These are phyloP conservation scores for Pomacea canaliculata DNA, from an alignment of 2,888 invertebrate genomes.

Conservation along the genomic window DNA sequence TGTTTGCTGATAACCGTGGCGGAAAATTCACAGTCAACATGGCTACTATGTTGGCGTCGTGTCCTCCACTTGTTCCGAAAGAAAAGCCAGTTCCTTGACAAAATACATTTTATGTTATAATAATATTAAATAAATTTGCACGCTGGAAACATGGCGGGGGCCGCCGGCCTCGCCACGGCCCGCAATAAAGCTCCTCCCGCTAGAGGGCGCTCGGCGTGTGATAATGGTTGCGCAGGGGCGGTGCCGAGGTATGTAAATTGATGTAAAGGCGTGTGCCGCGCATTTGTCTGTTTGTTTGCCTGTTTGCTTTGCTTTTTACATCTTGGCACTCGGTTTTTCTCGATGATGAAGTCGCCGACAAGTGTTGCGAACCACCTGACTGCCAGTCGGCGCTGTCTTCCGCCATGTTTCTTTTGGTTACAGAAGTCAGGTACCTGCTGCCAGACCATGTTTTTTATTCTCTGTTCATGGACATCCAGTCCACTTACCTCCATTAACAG, in stretches of 20 bases:
- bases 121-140: conserved; percentile 29
- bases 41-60: not conserved
- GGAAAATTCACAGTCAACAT: conserved; percentile 37
- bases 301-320: not conserved
- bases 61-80: conserved; percentile 15
- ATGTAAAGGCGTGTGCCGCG: conserved; percentile 1
- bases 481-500: too few relatives aligned
- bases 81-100: conserved; percentile 17
- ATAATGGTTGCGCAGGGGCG: not conserved
- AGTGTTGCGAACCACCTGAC: too few relatives aligned
- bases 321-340: not conserved
- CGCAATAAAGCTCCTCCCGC: conserved; percentile 10
- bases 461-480: too few relatives aligned
- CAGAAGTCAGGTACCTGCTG: too few relatives aligned
- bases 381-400: too few relatives aligned
- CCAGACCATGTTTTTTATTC: too few relatives aligned
- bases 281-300: not conserved
- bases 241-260: conserved; percentile 1
- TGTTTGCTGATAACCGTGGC: conserved; percentile 38
- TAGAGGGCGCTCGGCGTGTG: conserved; percentile 7
- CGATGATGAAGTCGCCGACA: too few relatives aligned
- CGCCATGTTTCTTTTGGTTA: too few relatives aligned
- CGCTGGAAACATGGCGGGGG: not conserved
- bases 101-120: conserved; percentile 23
- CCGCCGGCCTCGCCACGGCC: not conserved